A percentile compares a stretch with the other conserved stretches of the same genome.
phyloP scores from a whole-genome alignment of 2,113 vertebrate species.

The Psettodes erumei region DNA sequence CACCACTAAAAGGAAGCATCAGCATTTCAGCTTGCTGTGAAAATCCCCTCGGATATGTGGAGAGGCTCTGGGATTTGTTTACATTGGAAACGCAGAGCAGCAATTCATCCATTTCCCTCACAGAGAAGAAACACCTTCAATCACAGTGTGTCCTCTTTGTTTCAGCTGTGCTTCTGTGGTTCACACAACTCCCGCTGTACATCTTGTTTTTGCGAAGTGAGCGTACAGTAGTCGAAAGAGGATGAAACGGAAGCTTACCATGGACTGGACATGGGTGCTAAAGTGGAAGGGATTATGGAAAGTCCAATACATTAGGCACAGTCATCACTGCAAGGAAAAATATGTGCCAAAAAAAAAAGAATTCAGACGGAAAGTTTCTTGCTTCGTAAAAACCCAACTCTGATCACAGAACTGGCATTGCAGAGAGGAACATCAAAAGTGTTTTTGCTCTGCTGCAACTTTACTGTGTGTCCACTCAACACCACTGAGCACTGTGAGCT shows the following conservation, averaged over 20 bases:
- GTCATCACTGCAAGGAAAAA: slow-evolving; percentile 43
- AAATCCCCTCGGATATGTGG: slow-evolving; percentile 46
- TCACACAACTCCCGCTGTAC: slow-evolving; percentile 27
- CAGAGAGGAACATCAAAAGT: slow-evolving; percentile 21
- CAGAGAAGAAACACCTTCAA: slow-evolving; percentile 34
- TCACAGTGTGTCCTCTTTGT: slow-evolving; percentile 27
- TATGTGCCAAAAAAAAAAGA: slow-evolving; percentile 61
- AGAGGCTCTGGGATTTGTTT: slow-evolving; percentile 49
- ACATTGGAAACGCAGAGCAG: slow-evolving; percentile 35
- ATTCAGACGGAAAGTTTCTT: slow-evolving; percentile 31
- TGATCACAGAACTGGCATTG: slow-evolving; percentile 37
- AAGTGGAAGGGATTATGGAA: slow-evolving; percentile 60
- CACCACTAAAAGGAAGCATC: slow-evolving; percentile 36
- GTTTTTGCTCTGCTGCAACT: slow-evolving; percentile 32
- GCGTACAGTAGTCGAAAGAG: slow-evolving; percentile 28
- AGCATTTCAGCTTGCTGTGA: slow-evolving; percentile 20
- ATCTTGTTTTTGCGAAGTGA: slow-evolving; percentile 42
- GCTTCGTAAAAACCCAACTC: slow-evolving; percentile 40
- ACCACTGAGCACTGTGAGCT: slow-evolving; percentile 71
- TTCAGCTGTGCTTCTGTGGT: slow-evolving; percentile 40
- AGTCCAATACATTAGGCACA: slow-evolving; percentile 35
- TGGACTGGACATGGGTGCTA: slow-evolving; percentile 52
- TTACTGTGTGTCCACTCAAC: slow-evolving; percentile 26
- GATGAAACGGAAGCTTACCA: slow-evolving; percentile 52
- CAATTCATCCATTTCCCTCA: slow-evolving; percentile 3